Conservation (phyloP, 2,113 vertebrate genomes). For the Regulus satrapa region DNA sequence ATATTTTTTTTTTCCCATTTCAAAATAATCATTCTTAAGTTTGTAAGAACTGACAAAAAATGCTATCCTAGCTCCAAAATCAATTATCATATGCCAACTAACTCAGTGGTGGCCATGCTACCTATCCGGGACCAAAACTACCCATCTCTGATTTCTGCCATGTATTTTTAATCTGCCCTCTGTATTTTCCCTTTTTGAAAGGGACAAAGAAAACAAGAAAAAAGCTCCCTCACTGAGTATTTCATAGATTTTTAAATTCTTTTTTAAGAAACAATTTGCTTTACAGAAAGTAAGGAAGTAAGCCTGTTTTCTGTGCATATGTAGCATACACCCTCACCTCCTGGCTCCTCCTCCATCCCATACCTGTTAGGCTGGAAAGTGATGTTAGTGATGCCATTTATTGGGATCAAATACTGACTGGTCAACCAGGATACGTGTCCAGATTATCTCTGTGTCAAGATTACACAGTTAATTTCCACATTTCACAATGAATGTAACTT, state of each 20-base stretch:
- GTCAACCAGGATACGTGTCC: background rate
- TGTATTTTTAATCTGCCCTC: background rate
- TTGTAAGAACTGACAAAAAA: background rate
- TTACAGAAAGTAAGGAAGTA: background rate
- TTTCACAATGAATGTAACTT: background rate
- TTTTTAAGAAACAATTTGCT: background rate
- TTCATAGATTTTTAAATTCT: background rate
- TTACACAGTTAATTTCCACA: background rate
- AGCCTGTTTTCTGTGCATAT: background rate
- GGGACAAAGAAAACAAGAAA: background rate
- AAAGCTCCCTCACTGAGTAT: background rate
- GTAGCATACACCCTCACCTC: background rate
- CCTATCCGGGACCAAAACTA: background rate
- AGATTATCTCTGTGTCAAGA: background rate
- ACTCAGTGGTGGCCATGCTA: background rate
- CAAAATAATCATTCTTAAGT: background rate
- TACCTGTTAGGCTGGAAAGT: conserved; percentile 31
- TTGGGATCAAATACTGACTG: background rate
- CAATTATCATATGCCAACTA: background rate
- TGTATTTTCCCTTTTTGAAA: background rate
- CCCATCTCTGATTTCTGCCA: background rate
- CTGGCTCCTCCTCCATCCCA: background rate
- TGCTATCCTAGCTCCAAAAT: background rate
- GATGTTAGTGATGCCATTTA: background rate
- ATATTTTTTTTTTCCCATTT: background rate